Evolutionary conservation across 1,140 invertebrate genomes (phyloP).

Genomic region (Drosophila kohkoa): DNA sequence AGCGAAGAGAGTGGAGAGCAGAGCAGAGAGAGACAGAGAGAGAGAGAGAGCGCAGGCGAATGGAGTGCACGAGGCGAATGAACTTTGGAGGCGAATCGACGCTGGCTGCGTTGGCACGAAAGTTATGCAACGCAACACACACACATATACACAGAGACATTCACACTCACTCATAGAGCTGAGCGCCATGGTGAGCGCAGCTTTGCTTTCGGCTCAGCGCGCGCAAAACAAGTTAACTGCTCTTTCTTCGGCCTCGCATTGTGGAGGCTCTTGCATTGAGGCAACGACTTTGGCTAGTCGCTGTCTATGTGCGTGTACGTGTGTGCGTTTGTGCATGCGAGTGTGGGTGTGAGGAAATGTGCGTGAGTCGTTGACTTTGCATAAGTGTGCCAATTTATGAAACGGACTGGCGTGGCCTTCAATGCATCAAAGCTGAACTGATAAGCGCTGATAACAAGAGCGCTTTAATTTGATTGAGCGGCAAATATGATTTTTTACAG

Average conservation of each 20-base stretch:
- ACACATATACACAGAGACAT: conserved; percentile 20
- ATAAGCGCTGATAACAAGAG: not conserved
- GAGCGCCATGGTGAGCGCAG: conserved; percentile 53
- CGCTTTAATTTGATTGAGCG: not conserved
- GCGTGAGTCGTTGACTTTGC: conserved; percentile 78
- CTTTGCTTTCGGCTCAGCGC: conserved; percentile 65
- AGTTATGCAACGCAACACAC: conserved; percentile 79
- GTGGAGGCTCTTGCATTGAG: conserved; percentile 29
- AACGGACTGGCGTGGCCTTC: conserved; percentile 62
- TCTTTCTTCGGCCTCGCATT: conserved; percentile 60
- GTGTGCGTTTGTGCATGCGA: conserved; percentile 11
- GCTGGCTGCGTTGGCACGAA: conserved; percentile 75
- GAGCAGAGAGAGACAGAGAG: conserved; percentile 14
- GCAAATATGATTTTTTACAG: not conserved
- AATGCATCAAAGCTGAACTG: conserved; percentile 47
- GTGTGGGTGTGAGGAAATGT: conserved; percentile 35
- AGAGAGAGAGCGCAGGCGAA: conserved; percentile 48
- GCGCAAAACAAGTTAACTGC: conserved; percentile 73
- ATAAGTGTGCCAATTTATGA: conserved; percentile 82
- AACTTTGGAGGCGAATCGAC: conserved; percentile 75
- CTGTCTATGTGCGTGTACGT: conserved; percentile 33
- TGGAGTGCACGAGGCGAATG: conserved; percentile 84
- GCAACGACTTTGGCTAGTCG: conserved; percentile 38
- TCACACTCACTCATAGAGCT: conserved; percentile 37
- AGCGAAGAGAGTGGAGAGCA: conserved; percentile 26